Conservation (phyloP, 37 sponge, comb jelly and placozoan genomes). For the Cliona cf. orientalis region DNA sequence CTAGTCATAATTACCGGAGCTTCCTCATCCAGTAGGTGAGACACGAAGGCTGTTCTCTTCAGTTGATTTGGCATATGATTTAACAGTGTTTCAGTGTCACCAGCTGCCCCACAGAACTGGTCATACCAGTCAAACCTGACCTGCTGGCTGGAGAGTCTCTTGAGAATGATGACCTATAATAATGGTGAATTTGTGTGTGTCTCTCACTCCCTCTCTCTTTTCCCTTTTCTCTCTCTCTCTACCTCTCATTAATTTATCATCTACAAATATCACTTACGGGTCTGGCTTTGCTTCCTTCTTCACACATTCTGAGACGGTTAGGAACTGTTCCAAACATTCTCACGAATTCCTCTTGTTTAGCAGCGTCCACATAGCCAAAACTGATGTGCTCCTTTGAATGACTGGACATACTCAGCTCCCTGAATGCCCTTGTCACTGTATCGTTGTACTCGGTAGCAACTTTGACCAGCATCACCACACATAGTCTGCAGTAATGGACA, state of each 20-base stretch:
- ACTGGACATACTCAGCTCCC: slow-evolving; percentile 8
- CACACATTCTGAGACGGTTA: too few relatives aligned
- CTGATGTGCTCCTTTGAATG: neutral
- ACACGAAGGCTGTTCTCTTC: too few relatives aligned
- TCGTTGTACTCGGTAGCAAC: slow-evolving; percentile 35
- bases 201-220: too few relatives aligned
- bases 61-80: too few relatives aligned
- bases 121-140: slow-evolving; percentile 32
- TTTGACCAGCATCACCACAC: slow-evolving; percentile 30
- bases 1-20: too few relatives aligned
- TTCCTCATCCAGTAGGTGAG: too few relatives aligned
- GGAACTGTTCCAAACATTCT: slow-evolving; percentile 2
- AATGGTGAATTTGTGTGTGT: too few relatives aligned
- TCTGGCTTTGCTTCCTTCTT: too few relatives aligned
- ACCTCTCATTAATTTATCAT: too few relatives aligned
- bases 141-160: neutral
- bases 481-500: slow-evolving; percentile 33
- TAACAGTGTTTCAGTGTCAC: too few relatives aligned
- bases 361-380: slow-evolving; percentile 23
- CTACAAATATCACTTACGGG: too few relatives aligned
- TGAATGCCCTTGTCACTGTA: slow-evolving; percentile 13
- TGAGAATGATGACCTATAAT: slow-evolving; percentile 35
- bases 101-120: slow-evolving; percentile 38
- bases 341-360: slow-evolving; percentile 17
- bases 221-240: too few relatives aligned